Conservation (phyloP, 2,113 vertebrate species). For the Perca fluviatilis region DNA sequence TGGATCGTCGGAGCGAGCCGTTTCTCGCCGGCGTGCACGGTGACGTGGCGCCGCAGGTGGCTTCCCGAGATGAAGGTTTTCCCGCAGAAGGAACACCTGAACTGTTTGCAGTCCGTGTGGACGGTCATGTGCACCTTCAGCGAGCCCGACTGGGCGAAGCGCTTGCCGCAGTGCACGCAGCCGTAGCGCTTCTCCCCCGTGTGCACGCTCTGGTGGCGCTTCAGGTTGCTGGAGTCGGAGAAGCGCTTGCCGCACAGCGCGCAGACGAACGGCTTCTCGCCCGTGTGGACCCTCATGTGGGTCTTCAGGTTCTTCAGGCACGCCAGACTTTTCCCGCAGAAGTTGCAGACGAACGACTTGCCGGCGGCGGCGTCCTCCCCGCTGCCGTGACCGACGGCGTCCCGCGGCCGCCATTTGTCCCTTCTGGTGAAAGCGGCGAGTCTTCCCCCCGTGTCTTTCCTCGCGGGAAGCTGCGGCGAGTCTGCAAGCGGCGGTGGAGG, state of each 20-base stretch:
- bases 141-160: slow-evolving; percentile 80
- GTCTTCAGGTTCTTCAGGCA: slow-evolving; percentile 82
- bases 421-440: slow-evolving; percentile 7
- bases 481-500: background rate
- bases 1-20: background rate
- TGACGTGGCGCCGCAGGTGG: slow-evolving; percentile 74
- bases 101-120: slow-evolving; percentile 77
- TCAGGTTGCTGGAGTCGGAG: slow-evolving; percentile 82
- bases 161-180: slow-evolving; percentile 81
- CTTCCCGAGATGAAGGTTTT: slow-evolving; percentile 78
- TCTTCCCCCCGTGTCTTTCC: background rate
- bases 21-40: slow-evolving; percentile 55
- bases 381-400: background rate
- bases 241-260: slow-evolving; percentile 80
- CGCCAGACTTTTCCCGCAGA: slow-evolving; percentile 77
- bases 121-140: slow-evolving; percentile 82
- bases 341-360: slow-evolving; percentile 65
- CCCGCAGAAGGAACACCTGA: slow-evolving; percentile 70
- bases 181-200: slow-evolving; percentile 81
- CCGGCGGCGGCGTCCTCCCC: slow-evolving; percentile 11
- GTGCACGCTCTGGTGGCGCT: slow-evolving; percentile 82
- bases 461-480: background rate
- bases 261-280: slow-evolving; percentile 80
- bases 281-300: slow-evolving; percentile 81
- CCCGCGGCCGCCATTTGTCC: slow-evolving; percentile 49